Percentiles rank a stretch among this genome's conserved stretches.
Evolutionary conservation across 2,113 vertebrate genomes (phyloP).

Genomic region (Indri indri): DNA sequence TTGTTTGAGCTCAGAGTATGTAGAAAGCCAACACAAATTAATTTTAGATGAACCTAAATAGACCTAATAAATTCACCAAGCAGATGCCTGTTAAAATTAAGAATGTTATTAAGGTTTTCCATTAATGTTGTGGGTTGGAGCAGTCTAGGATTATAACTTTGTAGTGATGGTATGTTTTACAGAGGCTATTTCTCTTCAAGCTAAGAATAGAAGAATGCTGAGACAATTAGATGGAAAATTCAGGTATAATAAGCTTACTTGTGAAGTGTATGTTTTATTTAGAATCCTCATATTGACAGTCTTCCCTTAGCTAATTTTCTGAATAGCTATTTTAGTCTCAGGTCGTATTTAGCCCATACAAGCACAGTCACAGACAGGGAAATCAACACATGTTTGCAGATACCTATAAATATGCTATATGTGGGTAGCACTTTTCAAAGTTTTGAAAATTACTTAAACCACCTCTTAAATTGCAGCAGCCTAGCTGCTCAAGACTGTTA

Average conservation of each 20-base stretch:
- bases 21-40: conserved; percentile 35
- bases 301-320: conserved; percentile 16
- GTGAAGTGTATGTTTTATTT: conserved; percentile 24
- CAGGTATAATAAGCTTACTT: neutral
- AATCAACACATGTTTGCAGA: neutral
- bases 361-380: neutral
- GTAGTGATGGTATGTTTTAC: neutral
- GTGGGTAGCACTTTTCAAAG: neutral
- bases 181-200: neutral
- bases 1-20: conserved; percentile 52
- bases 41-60: conserved; percentile 44
- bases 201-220: neutral
- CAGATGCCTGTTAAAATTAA: conserved; percentile 26
- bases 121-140: neutral
- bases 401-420: neutral
- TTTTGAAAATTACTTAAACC: neutral
- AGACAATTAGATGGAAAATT: conserved; percentile 15
- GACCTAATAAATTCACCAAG: conserved; percentile 43
- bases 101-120: neutral
- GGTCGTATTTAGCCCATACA: neutral
- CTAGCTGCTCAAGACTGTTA: neutral
- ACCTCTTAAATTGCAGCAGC: neutral
- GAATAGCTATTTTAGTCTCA: neutral
- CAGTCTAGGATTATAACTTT: neutral
- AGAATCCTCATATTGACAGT: neutral